Evolutionary conservation across 2,113 vertebrate species (phyloP), one percentile per base, ranked within the genome.

Genomic region (Speoplatyrhinus poulsoni): DNA sequence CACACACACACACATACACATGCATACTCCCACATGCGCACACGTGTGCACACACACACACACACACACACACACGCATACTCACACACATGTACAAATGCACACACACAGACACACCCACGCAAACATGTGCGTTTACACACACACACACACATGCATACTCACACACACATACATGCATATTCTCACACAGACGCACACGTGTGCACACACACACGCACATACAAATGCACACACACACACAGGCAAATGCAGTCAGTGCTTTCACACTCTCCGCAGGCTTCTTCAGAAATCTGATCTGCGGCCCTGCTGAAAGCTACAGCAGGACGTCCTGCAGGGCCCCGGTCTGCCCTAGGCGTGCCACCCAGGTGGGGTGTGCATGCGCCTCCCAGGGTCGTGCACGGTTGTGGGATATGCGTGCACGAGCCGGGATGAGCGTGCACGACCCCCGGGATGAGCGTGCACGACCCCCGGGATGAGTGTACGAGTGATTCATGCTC

Each of bases 231-330:
- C 19, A 0, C 47, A 17, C 9, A 19, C 16, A 36, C 6, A 17
- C 46, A 46, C 48, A 52, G 77, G 47, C 69, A 65, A 81, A 91
- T 84, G 77, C 76, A 75, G 76, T 80, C 83, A 87, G 69, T 82
- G 84, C 70, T 70, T 67, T 80, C 7, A 56, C 73, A 54, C 76
- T 73, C 77, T 79, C 68, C 32, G 70, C 77, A 75, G 75, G 72
- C 80, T 76, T 67, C 80, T 81, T 70, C 76, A 55, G 91, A 85
- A 92, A 92, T 81, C 48, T 52, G 82, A 92, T 89, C 89, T 68
- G 15, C 26, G 62, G 52, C 1, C 53, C 70, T 61, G 84, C 62
- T 90, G 87, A 89, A 89, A 88, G 83, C 85, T 55, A 88, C 89
- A 77, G 76, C 73, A 70, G 66, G 82, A 80, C 86, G 81, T 64